Evolutionary conservation across 2,797 vertebrate genomes (phyloP), one percentile per base, ranked within the genome.

Genomic region (Lophotriccus pileatus): DNA sequence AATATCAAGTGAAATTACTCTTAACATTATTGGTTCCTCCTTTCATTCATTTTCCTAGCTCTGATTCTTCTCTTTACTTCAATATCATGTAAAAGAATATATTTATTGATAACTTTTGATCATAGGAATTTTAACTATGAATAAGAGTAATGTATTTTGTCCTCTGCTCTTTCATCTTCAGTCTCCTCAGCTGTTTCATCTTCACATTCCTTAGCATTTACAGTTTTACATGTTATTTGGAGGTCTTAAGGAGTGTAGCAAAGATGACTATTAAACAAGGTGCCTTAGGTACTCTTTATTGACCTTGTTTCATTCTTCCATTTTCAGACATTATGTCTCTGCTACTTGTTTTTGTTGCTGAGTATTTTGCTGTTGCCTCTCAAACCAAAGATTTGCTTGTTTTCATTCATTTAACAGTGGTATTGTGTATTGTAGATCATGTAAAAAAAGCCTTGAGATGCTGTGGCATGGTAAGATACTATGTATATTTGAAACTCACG

Each of bases 251-350:
- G 96, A 95, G 96, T 97, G 97, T 97, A 97, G 96, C 96, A 96
- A 95, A 97, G 97, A 97, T 94, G 96, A 98, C n/a, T 70, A 90
- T 89, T 84, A 95, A 96, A 96, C 91, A 94, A 97, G 97, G 98
- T 98, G 98, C 97, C 98, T 98, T 98, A 97, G 97, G 97, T 98
- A 86, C 96, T 98, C 97, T 97, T 94, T 95, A 97, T 23, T 95
- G 97, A 98, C 98, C 97, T 98, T 96, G 96, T 96, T 96, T 96
- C 95, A 90, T 93, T 84, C 90, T 97, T 97, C 91, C 81, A 80
- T 84, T 90, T 90, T 90, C n/a, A 58, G 86, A 90, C 75, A 91
- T 93, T 90, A 84, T 91, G 80, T 94, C 84, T 94, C 93, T 90
- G 78, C 63, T 78, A 44, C 70, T 97, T 94, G 59, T 82, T 97